These are phyloP conservation scores for Crypturellus tataupa DNA, from an alignment of 2,797 vertebrate species.

Conservation along the genomic window DNA sequence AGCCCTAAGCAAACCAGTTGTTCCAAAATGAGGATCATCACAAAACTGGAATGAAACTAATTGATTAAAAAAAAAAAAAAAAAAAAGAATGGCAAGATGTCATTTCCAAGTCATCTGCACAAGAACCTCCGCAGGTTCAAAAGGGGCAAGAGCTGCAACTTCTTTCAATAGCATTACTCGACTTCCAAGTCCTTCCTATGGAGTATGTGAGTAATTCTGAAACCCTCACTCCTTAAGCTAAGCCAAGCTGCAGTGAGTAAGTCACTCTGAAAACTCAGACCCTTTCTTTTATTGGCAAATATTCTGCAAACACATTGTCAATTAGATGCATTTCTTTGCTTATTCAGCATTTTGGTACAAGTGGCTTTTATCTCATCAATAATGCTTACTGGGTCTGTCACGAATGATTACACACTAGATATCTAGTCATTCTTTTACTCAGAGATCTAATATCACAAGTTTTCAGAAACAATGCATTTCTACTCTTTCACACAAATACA, in stretches of 20 bases:
- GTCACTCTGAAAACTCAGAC: background rate
- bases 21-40: background rate
- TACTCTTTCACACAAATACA: background rate
- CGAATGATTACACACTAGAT: background rate
- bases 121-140: background rate
- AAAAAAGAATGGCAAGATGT: background rate
- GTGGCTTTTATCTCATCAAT: background rate
- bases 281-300: background rate
- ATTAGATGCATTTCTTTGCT: background rate
- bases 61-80: background rate
- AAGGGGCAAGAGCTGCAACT: background rate
- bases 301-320: background rate
- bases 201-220: slow-evolving; percentile 8
- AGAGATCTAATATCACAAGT: background rate
- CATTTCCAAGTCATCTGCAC: background rate
- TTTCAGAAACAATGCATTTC: background rate
- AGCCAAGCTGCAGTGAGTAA: background rate
- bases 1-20: background rate
- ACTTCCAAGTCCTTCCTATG: background rate
- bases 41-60: background rate
- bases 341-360: background rate
- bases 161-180: accelerated
- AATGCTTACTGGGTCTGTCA: background rate
- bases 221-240: slow-evolving; percentile 26
- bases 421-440: background rate